Base-by-base conservation (phyloP, 2,888 invertebrate species). In the Brachycybe producta region DNA sequence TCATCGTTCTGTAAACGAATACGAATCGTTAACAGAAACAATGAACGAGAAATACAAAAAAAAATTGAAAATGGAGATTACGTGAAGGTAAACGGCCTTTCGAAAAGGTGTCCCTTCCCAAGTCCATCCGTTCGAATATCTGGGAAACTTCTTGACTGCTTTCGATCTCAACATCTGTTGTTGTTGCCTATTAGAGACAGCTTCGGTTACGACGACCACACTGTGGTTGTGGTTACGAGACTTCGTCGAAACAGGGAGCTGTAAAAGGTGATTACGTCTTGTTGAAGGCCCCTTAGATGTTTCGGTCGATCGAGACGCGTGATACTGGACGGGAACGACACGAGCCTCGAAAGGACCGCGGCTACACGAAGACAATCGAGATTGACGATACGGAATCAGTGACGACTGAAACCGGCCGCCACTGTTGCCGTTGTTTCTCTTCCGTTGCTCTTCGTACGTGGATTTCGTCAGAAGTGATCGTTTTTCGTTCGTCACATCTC, bases 101-200 rank as follows among this genome's bases (percentile, higher is more conserved):
- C 85, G 75, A 64, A 79, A 84, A 28, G 83, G 74, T 57, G 84
- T 80, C 42, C 90, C 90, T 63, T 84, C 82, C 85, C 88, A 91
- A 56, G 75, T 77, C 91, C 91, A 91, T 26, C 90, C 90, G 65
- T 91, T 90, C 64, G 84, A 86, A 86, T 86, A 88, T 60, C 52
- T 21, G n/a, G 54, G 52, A 24, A 39, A 24, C 28, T 48, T 51
- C 24, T 40, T 54, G 46, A n/a, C 21, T 7, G 23, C 8, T 36
- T 36, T 36, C n/a, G n/a, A n/a, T n/a, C n/a, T n/a, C n/a, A n/a
- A n/a, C n/a, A n/a, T n/a, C n/a, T n/a, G n/a, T n/a, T n/a, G n/a
- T n/a, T n/a, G n/a, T n/a, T n/a, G n/a, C n/a, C n/a, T n/a, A n/a
- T n/a, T n/a, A n/a, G n/a, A n/a, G n/a, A n/a, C n/a, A n/a, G n/a